Evolutionary conservation across 2,113 vertebrate species (phyloP).

Genomic region (Chloroceryle aenea): DNA sequence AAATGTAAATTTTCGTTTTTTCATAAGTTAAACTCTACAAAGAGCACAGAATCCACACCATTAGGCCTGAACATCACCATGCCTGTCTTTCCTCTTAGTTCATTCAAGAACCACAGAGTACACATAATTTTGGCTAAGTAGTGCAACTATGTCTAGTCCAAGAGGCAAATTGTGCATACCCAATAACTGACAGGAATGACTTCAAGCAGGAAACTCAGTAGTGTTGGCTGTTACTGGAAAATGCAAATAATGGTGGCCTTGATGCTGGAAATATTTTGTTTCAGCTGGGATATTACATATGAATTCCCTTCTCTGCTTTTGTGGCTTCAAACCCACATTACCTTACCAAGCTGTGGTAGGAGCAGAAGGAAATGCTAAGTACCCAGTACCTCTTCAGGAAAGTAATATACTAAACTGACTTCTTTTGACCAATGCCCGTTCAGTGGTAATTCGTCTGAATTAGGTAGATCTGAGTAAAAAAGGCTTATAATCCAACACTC

Average conservation of each 20-base stretch:
- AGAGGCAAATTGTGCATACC: neutral
- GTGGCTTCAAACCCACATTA: neutral
- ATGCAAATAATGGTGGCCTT: neutral
- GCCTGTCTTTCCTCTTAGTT: neutral
- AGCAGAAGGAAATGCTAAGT: neutral
- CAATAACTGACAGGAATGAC: neutral
- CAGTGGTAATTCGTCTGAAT: neutral
- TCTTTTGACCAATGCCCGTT: neutral
- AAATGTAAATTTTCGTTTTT: neutral
- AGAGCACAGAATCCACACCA: neutral
- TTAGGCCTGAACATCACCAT: neutral
- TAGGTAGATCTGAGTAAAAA: neutral
- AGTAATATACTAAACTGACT: neutral
- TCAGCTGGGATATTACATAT: neutral
- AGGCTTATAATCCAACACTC: neutral
- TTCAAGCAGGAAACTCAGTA: neutral
- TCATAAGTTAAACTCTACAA: neutral
- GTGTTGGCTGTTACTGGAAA: neutral
- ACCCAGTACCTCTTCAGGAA: neutral
- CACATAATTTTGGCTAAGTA: neutral
- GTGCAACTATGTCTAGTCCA: neutral
- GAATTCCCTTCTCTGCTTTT: neutral
- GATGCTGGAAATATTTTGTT: neutral
- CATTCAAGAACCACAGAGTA: neutral
- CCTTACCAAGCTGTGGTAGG: neutral